Percentiles rank a stretch among this genome's conserved stretches.
Evolutionary conservation across 2,888 invertebrate genomes (phyloP).

Genomic region (Lithodes maja): DNA sequence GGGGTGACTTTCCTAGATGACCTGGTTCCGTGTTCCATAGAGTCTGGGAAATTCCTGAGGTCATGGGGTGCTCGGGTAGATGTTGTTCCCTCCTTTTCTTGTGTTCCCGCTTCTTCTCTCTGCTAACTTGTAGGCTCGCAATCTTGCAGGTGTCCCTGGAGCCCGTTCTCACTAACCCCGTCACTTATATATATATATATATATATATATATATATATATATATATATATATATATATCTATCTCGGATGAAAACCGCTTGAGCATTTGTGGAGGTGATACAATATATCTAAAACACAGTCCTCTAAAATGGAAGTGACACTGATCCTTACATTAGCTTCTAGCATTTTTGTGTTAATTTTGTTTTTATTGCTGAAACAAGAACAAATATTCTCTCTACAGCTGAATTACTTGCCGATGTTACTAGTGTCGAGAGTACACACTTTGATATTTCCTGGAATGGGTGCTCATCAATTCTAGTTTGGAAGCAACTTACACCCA

Average conservation of each 20-base stretch:
- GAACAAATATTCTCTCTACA: neutral
- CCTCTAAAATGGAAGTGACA: conserved; percentile 26
- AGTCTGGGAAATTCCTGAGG: too few relatives aligned
- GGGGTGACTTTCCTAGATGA: too few relatives aligned
- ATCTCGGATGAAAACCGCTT: neutral
- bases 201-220: too few relatives aligned
- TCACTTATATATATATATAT: too few relatives aligned
- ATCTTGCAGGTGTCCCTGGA: too few relatives aligned
- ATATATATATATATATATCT: too few relatives aligned
- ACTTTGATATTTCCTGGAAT: neutral
- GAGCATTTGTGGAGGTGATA: conserved; percentile 7
- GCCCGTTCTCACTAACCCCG: too few relatives aligned
- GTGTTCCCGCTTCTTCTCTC: too few relatives aligned
- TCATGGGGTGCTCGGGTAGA: too few relatives aligned
- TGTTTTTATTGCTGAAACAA: neutral
- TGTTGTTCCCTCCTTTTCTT: too few relatives aligned
- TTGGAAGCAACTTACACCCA: neutral
- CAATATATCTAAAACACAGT: conserved; percentile 7
- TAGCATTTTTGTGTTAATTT: conserved; percentile 20
- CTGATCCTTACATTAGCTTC: conserved; percentile 2
- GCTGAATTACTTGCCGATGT: conserved; percentile 16
- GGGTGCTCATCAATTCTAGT: neutral
- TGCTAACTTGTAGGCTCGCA: too few relatives aligned
- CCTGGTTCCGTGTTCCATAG: too few relatives aligned
- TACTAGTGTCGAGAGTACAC: conserved; percentile 7